These are phyloP conservation scores for Tuberolachnus salignus DNA, from an alignment of 2,888 invertebrate species.

Conservation along the genomic window DNA sequence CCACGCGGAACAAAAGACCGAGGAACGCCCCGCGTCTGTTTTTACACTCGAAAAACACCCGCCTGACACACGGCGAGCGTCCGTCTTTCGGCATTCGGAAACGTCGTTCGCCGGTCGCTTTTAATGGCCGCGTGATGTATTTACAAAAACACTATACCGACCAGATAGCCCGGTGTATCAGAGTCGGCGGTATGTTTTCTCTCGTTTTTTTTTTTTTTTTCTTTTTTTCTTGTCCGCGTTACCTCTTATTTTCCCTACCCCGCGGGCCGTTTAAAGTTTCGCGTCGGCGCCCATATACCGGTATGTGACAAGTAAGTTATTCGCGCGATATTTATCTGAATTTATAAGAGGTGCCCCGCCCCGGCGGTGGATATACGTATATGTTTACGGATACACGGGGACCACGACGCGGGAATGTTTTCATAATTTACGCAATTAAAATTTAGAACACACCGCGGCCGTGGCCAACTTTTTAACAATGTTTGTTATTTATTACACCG, in stretches of 20 bases:
- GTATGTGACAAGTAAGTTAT: slow-evolving; percentile 50
- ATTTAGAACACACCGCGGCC: slow-evolving; percentile 6
- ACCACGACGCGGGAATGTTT: slow-evolving; percentile 17
- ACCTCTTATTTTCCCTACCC: too few species aligned
- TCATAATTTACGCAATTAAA: slow-evolving; percentile 54
- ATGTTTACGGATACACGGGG: not conserved
- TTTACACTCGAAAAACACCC: slow-evolving; percentile 8
- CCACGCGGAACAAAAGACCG: not conserved
- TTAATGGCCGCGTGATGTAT: slow-evolving; percentile 17
- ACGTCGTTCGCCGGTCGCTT: slow-evolving; percentile 23
- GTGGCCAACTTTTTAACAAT: slow-evolving; percentile 40
- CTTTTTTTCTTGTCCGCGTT: not conserved
- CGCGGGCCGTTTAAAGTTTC: slow-evolving; percentile 30
- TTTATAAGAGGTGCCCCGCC: slow-evolving; percentile 22
- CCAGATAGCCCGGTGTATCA: too few species aligned
- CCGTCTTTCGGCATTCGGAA: not conserved
- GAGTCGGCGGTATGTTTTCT: too few species aligned
- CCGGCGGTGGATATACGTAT: not conserved
- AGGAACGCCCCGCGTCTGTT: slow-evolving; percentile 29
- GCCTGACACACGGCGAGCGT: slow-evolving; percentile 18
- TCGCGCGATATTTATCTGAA: slow-evolving; percentile 46
- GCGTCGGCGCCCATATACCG: not conserved
- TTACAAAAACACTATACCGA: too few species aligned
- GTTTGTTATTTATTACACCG: slow-evolving; percentile 31
- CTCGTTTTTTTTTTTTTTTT: slow-evolving; percentile 5